These are phyloP conservation scores for Clarias gariepinus DNA, from an alignment of 2,113 vertebrate genomes.

Conservation along the genomic window DNA sequence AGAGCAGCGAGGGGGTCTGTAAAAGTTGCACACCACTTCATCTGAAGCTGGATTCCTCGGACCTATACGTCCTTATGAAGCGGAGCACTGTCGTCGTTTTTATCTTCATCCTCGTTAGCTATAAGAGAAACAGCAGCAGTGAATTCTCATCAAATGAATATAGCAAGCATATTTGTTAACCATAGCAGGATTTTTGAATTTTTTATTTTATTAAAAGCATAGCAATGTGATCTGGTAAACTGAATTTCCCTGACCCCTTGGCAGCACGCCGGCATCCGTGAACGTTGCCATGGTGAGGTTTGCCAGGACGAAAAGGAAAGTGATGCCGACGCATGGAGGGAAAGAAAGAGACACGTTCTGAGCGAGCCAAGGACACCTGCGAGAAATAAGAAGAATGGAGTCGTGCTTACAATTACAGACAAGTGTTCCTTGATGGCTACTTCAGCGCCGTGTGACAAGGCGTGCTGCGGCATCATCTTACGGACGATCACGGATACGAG, in stretches of 20 bases:
- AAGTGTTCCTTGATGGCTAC: background rate
- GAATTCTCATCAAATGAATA: background rate
- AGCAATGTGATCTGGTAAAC: background rate
- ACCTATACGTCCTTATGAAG: slow-evolving; percentile 97
- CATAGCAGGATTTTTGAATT: background rate
- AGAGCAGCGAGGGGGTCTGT: slow-evolving; percentile 91
- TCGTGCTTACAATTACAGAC: background rate
- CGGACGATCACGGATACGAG: background rate
- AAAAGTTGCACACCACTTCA: slow-evolving; percentile 99
- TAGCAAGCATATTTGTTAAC: background rate
- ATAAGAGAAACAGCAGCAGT: slow-evolving; percentile 37
- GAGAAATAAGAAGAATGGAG: slow-evolving; percentile 16
- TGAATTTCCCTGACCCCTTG: slow-evolving; percentile 79
- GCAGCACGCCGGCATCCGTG: slow-evolving; percentile 95
- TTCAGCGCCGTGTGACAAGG: background rate
- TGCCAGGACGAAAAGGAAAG: slow-evolving; percentile 94
- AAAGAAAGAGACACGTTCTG: slow-evolving; percentile 86
- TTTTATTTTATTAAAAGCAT: background rate
- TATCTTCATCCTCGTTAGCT: slow-evolving; percentile 96
- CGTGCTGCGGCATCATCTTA: background rate
- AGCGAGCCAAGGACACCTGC: slow-evolving; percentile 94
- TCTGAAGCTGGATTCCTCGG: slow-evolving; percentile 92
- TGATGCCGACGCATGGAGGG: slow-evolving; percentile 88
- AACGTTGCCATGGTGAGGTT: slow-evolving; percentile 99
- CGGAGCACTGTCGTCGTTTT: slow-evolving; percentile 82